phyloP scores from a whole-genome alignment of 1,140 invertebrate species.

The Cydia splendana region DNA sequence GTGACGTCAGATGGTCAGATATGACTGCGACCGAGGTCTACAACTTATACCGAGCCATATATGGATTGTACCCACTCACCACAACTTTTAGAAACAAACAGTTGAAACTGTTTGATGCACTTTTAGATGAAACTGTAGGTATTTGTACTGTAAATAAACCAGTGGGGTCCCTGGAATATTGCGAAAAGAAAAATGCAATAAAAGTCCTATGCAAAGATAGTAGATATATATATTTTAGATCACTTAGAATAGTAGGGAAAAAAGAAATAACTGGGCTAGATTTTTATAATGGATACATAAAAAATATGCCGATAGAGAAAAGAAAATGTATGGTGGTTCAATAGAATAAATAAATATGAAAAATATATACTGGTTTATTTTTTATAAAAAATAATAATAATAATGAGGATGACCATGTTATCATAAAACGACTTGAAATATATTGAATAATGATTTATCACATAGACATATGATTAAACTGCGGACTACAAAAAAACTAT shows the following conservation, averaged over 20 bases:
- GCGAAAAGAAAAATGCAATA: conserved; percentile 76
- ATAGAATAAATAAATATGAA: conserved; percentile 5
- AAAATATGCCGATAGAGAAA: conserved; percentile 66
- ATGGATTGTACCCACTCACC: conserved; percentile 82
- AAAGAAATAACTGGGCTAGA: conserved; percentile 82
- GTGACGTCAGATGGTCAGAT: conserved; percentile 83
- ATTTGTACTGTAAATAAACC: conserved; percentile 43
- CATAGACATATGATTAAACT: conserved; percentile 2
- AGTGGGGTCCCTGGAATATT: conserved; percentile 78
- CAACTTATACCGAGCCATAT: conserved; percentile 84
- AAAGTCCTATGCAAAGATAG: conserved; percentile 81
- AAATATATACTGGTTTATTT: conserved; percentile 4
- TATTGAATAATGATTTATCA: conserved; percentile 13
- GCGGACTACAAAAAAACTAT: not conserved
- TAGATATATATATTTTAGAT: conserved; percentile 81
- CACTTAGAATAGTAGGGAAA: conserved; percentile 81
- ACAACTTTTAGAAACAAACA: conserved; percentile 81
- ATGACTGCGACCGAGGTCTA: conserved; percentile 83
- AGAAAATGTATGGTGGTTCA: conserved; percentile 49
- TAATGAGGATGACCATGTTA: not conserved
- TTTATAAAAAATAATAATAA: not conserved
- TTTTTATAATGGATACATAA: conserved; percentile 86
- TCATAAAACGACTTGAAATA: not conserved
- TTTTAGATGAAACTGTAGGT: conserved; percentile 44
- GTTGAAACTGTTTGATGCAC: conserved; percentile 83